Base-by-base conservation (phyloP, 1,140 invertebrate species). In the Matsumurasca onukii region DNA sequence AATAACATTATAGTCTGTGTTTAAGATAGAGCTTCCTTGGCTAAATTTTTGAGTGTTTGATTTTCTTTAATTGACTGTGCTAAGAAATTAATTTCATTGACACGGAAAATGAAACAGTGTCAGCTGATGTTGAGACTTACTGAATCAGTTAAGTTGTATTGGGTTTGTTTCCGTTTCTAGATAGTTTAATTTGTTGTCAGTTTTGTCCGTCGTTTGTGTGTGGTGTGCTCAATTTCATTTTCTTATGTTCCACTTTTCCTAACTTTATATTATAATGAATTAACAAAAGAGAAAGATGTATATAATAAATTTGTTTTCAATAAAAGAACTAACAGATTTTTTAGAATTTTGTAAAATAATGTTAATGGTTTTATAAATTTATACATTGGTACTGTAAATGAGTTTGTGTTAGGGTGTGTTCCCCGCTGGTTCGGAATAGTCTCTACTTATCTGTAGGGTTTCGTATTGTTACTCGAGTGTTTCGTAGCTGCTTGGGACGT, bases 331-430 rank as follows among this genome's bases (percentile, higher is more conserved):
- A 17, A 39, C 15, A 59, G 25, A 59, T 59, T 59, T 59, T 59
- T 59, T 59, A 59, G 55, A 59, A 59, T 59, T 29, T 59, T 59
- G 55, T 59, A 59, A 59, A 27, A 59, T 59, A 59, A 52, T 52
- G 49, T 52, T 52, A 52, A 59, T 29, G 25, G 55, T 59, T 59
- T 59, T 59, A 59, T 59, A 59, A 59, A 59, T 59, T 59, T 59
- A 59, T 59, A 59, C 55, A 59, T 59, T n/a, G 25, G 55, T 59
- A 25, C n/a, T 59, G 55, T 59, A 59, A 59, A 59, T 59, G 55
- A 59, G 5, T 59, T 52, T 59, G 55, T 59, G 2, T 59, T 59
- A 12, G 49, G 5, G 49, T 52, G 9, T 52, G 34, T 9, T 17
- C 34, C 22, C 20, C 5, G 22, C 3, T 13, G 25, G 55, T 9